These are phyloP conservation scores for Tragelaphus buxtoni DNA, from an alignment of 2,113 vertebrate genomes.

Conservation along the genomic window DNA sequence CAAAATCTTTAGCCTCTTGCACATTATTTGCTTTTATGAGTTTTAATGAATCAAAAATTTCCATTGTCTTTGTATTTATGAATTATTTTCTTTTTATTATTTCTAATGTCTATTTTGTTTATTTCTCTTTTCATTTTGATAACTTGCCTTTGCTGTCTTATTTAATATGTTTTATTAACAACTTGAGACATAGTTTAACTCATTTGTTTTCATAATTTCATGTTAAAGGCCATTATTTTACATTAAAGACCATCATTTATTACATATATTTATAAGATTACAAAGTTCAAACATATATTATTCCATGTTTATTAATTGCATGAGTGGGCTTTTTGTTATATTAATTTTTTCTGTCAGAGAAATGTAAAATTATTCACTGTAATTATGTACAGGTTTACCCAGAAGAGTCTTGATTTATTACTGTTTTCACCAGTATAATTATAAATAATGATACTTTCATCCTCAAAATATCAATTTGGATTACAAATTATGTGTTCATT, in stretches of 20 bases:
- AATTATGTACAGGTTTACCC: too few species aligned
- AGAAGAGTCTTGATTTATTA: too few species aligned
- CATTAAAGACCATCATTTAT: not conserved
- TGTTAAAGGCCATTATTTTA: not conserved
- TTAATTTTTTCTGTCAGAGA: too few species aligned
- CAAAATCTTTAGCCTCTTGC: not conserved
- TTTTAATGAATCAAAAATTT: not conserved
- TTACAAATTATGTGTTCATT: too few species aligned
- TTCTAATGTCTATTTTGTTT: not conserved
- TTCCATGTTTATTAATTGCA: too few species aligned
- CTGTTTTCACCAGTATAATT: too few species aligned
- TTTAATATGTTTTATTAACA: slow-evolving; percentile 20
- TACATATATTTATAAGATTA: not conserved
- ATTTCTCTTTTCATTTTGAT: not conserved
- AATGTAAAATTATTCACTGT: too few species aligned
- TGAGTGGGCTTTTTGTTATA: too few species aligned
- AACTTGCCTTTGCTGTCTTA: not conserved
- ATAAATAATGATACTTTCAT: too few species aligned
- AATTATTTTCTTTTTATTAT: not conserved
- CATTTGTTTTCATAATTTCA: slow-evolving; percentile 10
- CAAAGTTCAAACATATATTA: too few species aligned
- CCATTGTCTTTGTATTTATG: not conserved
- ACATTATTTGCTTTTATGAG: not conserved
- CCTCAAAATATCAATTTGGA: too few species aligned
- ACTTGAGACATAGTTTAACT: not conserved